These are phyloP conservation scores for Tympanuchus pallidicinctus DNA, from an alignment of 2,113 vertebrate genomes.

Conservation along the genomic window DNA sequence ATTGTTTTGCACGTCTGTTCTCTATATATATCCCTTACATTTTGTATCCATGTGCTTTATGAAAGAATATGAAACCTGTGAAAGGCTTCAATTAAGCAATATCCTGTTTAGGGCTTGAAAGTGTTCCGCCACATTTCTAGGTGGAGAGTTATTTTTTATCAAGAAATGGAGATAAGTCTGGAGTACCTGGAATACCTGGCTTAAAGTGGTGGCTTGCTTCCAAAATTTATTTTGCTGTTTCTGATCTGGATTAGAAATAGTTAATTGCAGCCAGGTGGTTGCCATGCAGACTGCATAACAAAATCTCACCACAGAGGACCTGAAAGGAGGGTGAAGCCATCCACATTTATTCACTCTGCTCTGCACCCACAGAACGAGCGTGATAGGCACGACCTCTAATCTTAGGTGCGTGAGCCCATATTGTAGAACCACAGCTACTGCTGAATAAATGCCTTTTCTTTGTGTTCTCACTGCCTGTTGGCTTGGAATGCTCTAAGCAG, in stretches of 20 bases:
- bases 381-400: rapidly evolving
- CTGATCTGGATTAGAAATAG: not conserved
- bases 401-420: not conserved
- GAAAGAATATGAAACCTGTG: not conserved
- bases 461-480: not conserved
- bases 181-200: not conserved
- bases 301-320: not conserved
- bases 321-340: not conserved
- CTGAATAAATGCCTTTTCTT: not conserved
- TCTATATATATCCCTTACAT: not conserved
- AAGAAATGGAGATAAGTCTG: not conserved
- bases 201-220: not conserved
- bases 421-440: not conserved
- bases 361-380: not conserved
- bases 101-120: not conserved
- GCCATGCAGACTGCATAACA: not conserved
- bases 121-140: rapidly evolving
- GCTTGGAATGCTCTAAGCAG: not conserved
- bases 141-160: not conserved
- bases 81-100: not conserved
- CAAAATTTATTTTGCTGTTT: not conserved
- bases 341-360: not conserved
- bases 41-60: not conserved
- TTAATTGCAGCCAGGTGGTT: not conserved
- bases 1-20: not conserved